Evolutionary conservation across 2,888 invertebrate species (phyloP), one percentile per base, ranked within the genome.

Genomic region (Diachrysia chrysitis): DNA sequence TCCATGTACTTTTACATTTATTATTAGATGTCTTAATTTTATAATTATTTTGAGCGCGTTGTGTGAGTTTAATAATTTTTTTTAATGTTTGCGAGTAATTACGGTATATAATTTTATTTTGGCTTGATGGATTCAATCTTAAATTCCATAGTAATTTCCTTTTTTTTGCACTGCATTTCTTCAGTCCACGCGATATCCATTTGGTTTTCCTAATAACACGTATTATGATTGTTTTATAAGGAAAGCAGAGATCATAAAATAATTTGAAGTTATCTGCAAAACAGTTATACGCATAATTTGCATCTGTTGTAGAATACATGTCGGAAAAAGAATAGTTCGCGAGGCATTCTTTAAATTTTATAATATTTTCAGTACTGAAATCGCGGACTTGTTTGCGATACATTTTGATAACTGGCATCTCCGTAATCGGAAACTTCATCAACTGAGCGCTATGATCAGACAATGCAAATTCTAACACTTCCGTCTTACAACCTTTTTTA

Each of bases 361-460:
- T 12, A n/a, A 57, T 19, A 32, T 42, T 57, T 37, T 57, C 57
- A 21, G 35, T 19, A 57, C 42, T 19, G 19, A 21, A 57, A 37
- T 57, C 57, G 6, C 57, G 37, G 3, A 6, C 23, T 10, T 12
- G 14, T 7, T 17, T 58, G 9, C 25, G 25, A 46, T 46, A 58
- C 5, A 5, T 23, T 23, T 46, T 46, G 3, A 58, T 25, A 6
- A 14, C 12, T 14, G 25, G 23, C 23, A 46, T 46, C 23, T 25
- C 46, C n/a, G 46, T 58, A 25, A 37, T 23, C 21, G 23, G 46
- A 23, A 46, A 23, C 10, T 6, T 58, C 23, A 58, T 16, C 16
- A 58, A 6, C 19, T 57, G 57, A n/a, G 57, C 57, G 6, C 21
- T 57, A 21, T 35, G 57, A 21, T 57, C 57, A 32, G 56, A 56